phyloP scores from a whole-genome alignment of 2,888 invertebrate genomes.

The Aphelenchoides bicaudatus region DNA sequence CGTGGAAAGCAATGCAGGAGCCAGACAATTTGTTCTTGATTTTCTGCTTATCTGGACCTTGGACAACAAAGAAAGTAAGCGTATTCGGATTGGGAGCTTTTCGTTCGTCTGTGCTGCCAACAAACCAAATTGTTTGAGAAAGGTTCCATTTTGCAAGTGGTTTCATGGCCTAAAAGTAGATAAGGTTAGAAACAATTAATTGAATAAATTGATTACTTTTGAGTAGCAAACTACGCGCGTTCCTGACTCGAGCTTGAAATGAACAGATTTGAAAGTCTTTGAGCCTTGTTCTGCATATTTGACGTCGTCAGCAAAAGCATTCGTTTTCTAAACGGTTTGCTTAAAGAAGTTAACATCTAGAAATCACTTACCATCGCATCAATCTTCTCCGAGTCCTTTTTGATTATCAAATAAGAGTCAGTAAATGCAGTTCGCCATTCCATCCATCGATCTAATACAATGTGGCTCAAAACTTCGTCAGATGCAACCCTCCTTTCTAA shows the following conservation, averaged over 20 bases:
- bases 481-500: conserved; percentile 33
- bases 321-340: conserved; percentile 27
- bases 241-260: conserved; percentile 47
- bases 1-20: conserved; percentile 39
- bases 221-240: conserved; percentile 36
- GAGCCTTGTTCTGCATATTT: conserved; percentile 54
- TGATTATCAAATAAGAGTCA: conserved; percentile 32
- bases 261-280: conserved; percentile 50
- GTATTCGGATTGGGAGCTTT: conserved; percentile 37
- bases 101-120: conserved; percentile 42
- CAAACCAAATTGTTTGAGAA: conserved; percentile 49
- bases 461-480: conserved; percentile 32
- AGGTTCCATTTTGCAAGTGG: conserved; percentile 40
- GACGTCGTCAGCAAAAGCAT: conserved; percentile 49
- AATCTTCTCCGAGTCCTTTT: conserved; percentile 26
- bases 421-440: conserved; percentile 33
- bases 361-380: conserved; percentile 23
- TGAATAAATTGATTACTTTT: conserved; percentile 26
- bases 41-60: conserved; percentile 9
- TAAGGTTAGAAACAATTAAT: neutral
- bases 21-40: conserved; percentile 35
- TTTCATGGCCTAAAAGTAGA: conserved; percentile 32
- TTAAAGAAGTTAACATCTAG: conserved; percentile 2
- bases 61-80: conserved; percentile 33
- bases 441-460: conserved; percentile 39